Percentiles rank a stretch among this genome's conserved stretches.
Evolutionary conservation across 2,888 invertebrate genomes (phyloP).

Genomic region (Eudemis profundana): DNA sequence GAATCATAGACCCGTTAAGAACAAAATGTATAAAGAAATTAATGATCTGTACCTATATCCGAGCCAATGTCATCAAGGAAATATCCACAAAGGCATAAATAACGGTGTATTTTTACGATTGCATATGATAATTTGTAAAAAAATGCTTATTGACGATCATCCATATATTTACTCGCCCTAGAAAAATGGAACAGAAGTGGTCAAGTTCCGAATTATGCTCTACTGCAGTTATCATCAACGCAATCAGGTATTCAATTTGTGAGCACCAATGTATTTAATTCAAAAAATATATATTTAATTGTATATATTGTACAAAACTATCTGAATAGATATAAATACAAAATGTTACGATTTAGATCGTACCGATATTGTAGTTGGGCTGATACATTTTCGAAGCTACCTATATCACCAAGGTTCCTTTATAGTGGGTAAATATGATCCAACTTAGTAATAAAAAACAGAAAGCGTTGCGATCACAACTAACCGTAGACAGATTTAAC

Average conservation of each 20-base stretch:
- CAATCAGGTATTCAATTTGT: no score
- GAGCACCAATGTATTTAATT: no score
- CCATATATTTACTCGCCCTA: no score
- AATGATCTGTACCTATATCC: not conserved
- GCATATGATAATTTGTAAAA: constrained; percentile 1
- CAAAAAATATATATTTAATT: constrained; percentile 34
- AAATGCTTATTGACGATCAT: constrained; percentile 1
- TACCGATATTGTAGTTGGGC: not conserved
- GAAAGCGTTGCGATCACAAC: not conserved
- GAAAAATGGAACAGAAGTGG: not conserved
- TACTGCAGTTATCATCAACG: not conserved
- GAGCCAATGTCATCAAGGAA: constrained; percentile 1
- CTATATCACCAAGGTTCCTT: no score
- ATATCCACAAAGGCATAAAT: not conserved
- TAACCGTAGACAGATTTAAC: not conserved
- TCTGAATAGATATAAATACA: not conserved
- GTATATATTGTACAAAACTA: constrained; percentile 52
- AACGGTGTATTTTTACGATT: not conserved
- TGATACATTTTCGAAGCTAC: no score
- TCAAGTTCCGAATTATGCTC: not conserved
- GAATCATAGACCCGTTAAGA: not conserved
- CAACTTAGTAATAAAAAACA: not conserved
- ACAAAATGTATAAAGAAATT: not conserved
- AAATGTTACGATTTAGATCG: not conserved
- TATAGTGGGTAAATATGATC: not conserved